A percentile compares a stretch with the other conserved stretches of the same genome.
Evolutionary conservation across 1,140 invertebrate genomes (phyloP).

Genomic region (Cotesia chilonis): DNA sequence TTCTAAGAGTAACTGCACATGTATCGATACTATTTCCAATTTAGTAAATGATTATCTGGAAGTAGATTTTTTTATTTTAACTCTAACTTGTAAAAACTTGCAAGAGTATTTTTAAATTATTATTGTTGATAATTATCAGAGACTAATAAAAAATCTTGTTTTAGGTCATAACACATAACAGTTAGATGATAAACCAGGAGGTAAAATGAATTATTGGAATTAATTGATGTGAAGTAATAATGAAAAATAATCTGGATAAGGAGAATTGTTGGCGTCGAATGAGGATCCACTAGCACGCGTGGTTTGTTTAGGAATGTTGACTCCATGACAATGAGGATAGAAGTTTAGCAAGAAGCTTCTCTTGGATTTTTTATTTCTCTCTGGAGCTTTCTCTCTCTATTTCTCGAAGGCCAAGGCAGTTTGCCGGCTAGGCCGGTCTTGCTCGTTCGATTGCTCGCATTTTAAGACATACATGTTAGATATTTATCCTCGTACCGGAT

Average conservation of each 20-base stretch:
- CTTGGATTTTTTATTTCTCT: too few relatives aligned
- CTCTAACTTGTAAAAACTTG: too few relatives aligned
- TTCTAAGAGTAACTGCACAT: constrained; percentile 12
- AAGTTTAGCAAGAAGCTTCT: constrained; percentile 5
- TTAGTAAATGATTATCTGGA: neutral
- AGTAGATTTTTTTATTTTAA: neutral
- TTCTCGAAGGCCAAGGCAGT: constrained; percentile 31
- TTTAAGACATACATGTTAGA: constrained; percentile 23
- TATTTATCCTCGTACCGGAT: constrained; percentile 21
- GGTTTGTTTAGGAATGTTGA: constrained; percentile 25
- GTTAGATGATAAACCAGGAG: too few relatives aligned
- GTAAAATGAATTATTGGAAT: too few relatives aligned
- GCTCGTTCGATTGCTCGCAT: constrained; percentile 30
- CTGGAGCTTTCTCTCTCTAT: constrained; percentile 11
- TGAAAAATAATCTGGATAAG: neutral
- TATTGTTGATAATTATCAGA: too few relatives aligned
- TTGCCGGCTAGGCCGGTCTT: constrained; percentile 21
- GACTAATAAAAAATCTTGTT: too few relatives aligned
- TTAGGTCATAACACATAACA: too few relatives aligned
- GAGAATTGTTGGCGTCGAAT: neutral
- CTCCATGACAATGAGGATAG: neutral
- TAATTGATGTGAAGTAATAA: neutral
- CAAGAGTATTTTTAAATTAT: too few relatives aligned
- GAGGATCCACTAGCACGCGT: constrained; percentile 1
- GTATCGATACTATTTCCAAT: neutral